These are phyloP conservation scores for Pyxicephalus adspersus DNA, from an alignment of 2,113 vertebrate genomes.

Conservation along the genomic window DNA sequence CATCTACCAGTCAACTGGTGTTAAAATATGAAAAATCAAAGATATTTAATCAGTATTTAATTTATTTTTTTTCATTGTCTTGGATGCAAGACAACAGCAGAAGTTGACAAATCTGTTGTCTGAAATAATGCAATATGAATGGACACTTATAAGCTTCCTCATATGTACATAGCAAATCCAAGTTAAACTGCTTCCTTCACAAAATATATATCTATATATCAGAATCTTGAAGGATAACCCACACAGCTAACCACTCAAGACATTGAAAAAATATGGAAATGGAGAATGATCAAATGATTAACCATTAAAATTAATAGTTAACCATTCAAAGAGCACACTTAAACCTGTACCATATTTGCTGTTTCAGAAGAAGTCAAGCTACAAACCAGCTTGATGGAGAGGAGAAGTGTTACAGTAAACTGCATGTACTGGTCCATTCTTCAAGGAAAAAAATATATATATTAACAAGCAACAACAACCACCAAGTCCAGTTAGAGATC, in stretches of 20 bases:
- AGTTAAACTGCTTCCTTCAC: conserved; percentile 49
- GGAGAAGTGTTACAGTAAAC: conserved; percentile 44
- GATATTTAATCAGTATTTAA: conserved; percentile 44
- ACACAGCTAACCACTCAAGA: conserved; percentile 38
- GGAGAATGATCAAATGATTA: conserved; percentile 13
- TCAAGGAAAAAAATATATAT: conserved; percentile 56
- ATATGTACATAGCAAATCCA: conserved; percentile 53
- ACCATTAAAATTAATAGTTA: not conserved
- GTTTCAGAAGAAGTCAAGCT: conserved; percentile 36
- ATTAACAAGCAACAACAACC: conserved; percentile 55
- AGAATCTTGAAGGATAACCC: conserved; percentile 47
- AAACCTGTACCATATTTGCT: conserved; percentile 47
- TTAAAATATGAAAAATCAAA: conserved; percentile 51
- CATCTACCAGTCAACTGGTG: not conserved
- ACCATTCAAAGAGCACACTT: conserved; percentile 21
- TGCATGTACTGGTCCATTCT: conserved; percentile 57
- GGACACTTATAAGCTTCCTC: conserved; percentile 47
- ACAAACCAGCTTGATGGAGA: conserved; percentile 59
- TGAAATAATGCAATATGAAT: conserved; percentile 47
- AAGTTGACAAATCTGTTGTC: conserved; percentile 44
- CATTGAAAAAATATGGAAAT: conserved; percentile 36
- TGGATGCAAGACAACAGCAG: conserved; percentile 56
- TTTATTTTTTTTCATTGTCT: conserved; percentile 44
- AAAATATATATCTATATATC: conserved; percentile 53
- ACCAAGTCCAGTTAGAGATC: conserved; percentile 56